These are phyloP conservation scores for Sinentomon sp. DNA, from an alignment of 2,888 invertebrate species.

Conservation along the genomic window DNA sequence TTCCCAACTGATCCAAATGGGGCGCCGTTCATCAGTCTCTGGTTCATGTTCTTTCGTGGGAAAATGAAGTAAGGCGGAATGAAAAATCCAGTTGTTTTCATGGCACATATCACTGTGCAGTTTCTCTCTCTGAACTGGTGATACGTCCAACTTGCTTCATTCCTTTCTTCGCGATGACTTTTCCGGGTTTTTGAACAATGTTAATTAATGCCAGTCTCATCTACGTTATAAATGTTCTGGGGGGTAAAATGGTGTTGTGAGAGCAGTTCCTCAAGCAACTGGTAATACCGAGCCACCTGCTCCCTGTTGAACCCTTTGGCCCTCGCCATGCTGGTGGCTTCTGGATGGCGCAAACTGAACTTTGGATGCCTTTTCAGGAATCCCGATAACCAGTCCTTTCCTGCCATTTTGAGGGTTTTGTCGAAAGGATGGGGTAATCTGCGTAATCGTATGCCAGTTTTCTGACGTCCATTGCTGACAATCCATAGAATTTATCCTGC, in stretches of 20 bases:
- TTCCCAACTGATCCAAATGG: slow-evolving; percentile 8
- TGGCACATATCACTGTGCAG: slow-evolving; percentile 3
- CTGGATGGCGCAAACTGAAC: slow-evolving; percentile 5
- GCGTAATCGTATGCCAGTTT: slow-evolving; percentile 2
- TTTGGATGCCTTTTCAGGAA: slow-evolving; percentile 9
- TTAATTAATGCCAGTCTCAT: slow-evolving; percentile 7
- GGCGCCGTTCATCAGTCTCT: slow-evolving; percentile 5
- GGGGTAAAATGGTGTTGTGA: background rate
- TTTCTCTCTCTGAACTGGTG: background rate
- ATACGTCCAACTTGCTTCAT: slow-evolving; percentile 1
- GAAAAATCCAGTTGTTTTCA: slow-evolving; percentile 6
- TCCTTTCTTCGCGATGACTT: slow-evolving; percentile 3
- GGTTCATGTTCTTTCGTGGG: slow-evolving; percentile 5
- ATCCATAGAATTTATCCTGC: background rate
- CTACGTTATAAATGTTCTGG: slow-evolving; percentile 5
- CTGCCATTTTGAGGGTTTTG: slow-evolving; percentile 5
- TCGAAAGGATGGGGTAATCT: slow-evolving; percentile 7
- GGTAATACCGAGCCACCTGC: slow-evolving; percentile 1
- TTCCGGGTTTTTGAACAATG: background rate
- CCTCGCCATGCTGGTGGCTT: slow-evolving; percentile 4
- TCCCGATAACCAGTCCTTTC: slow-evolving; percentile 10
- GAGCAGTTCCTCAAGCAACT: background rate
- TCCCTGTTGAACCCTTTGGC: slow-evolving; percentile 5
- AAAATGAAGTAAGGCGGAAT: slow-evolving; percentile 6
- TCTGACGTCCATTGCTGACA: background rate